Conservation (phyloP, 2,797 vertebrate species). For the Cirrhinus mrigala region DNA sequence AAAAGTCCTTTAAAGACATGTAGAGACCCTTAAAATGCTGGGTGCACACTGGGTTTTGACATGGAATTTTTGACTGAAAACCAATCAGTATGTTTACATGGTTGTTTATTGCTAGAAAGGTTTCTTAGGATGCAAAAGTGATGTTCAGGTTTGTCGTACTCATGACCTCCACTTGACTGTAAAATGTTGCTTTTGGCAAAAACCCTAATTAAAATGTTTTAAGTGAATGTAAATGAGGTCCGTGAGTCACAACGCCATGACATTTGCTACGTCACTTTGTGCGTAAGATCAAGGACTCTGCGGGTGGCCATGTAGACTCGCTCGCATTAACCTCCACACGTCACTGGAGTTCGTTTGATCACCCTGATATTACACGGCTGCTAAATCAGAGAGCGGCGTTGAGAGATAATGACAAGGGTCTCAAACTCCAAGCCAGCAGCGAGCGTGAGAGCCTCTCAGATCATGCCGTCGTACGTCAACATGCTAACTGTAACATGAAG, state of each 20-base stretch:
- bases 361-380: constrained; percentile 34
- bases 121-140: neutral
- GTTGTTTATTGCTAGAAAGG: too few species aligned
- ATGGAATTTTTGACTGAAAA: too few species aligned
- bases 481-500: constrained; percentile 8
- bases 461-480: constrained; percentile 15
- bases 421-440: constrained; percentile 11
- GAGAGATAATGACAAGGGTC: constrained; percentile 54
- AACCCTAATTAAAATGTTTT: neutral
- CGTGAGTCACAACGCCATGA: neutral
- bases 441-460: constrained; percentile 34
- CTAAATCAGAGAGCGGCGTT: constrained; percentile 30
- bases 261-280: neutral
- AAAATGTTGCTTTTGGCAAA: neutral
- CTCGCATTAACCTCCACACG: constrained; percentile 12
- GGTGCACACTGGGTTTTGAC: too few species aligned
- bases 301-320: neutral
- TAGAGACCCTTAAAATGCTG: too few species aligned
- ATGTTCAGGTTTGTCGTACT: neutral
- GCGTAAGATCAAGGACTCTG: neutral
- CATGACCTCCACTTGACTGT: neutral
- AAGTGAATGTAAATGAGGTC: neutral
- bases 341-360: constrained; percentile 32
- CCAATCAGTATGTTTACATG: too few species aligned
- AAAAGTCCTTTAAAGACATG: too few species aligned